Evolutionary conservation across 2,888 invertebrate species (phyloP).

Genomic region (Drosophila prostipennis): DNA sequence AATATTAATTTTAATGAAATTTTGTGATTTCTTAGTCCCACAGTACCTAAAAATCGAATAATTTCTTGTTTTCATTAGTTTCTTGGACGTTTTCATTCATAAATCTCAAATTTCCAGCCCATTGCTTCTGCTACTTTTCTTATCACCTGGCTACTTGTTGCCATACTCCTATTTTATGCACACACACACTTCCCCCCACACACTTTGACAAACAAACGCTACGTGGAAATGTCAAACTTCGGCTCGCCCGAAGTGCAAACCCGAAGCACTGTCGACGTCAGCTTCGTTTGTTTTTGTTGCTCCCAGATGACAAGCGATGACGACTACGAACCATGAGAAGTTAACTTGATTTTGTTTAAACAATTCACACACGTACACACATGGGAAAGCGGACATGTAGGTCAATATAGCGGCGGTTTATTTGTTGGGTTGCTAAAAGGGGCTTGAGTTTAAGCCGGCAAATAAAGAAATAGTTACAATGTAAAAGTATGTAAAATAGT

Average conservation of each 20-base stretch:
- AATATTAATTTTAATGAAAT: background rate
- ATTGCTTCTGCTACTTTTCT: conserved; percentile 48
- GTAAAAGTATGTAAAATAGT: background rate
- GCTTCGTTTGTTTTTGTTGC: conserved; percentile 50
- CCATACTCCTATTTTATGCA: conserved; percentile 54
- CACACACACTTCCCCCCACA: conserved; percentile 5
- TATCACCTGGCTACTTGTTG: conserved; percentile 75
- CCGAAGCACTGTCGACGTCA: conserved; percentile 56
- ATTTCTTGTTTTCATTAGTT: background rate
- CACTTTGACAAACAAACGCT: conserved; percentile 52
- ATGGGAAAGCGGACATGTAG: conserved; percentile 41
- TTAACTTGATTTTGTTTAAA: conserved; percentile 58
- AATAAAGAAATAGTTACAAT: background rate
- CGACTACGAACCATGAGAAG: conserved; percentile 42
- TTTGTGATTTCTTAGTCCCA: background rate
- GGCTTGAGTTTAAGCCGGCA: background rate
- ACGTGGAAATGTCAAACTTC: conserved; percentile 79
- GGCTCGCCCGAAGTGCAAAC: conserved; percentile 32
- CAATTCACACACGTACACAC: conserved; percentile 32
- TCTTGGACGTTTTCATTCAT: conserved; percentile 62
- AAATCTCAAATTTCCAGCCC: conserved; percentile 13
- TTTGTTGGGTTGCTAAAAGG: background rate
- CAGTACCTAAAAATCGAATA: rapidly evolving
- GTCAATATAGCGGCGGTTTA: conserved; percentile 51
- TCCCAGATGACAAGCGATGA: conserved; percentile 35